Percentiles rank a stretch among this genome's conserved stretches.
Conservation (phyloP, 2,113 vertebrate species). For the Ctenomys sociabilis region DNA sequence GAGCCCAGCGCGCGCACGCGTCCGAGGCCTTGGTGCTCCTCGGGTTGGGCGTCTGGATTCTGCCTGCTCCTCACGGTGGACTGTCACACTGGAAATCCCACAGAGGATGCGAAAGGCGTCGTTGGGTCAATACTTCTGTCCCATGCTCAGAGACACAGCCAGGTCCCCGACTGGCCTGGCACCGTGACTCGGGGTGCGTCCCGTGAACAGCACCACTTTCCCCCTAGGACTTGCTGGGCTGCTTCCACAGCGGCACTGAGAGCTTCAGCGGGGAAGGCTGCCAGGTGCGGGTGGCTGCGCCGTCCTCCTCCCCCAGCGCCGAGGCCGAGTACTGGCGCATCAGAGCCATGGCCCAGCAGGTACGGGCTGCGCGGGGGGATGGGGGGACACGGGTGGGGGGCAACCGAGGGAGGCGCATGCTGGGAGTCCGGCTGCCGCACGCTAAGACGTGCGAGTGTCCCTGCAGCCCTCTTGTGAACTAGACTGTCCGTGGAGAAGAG, state of each 20-base stretch:
- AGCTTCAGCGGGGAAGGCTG: constrained; percentile 96
- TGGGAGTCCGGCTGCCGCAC: not conserved
- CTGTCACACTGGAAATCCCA: not conserved
- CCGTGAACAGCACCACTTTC: constrained; percentile 66
- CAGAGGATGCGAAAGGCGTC: not conserved
- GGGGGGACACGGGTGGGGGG: too few relatives aligned
- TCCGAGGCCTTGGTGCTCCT: fast-evolving
- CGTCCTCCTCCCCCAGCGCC: constrained; percentile 92
- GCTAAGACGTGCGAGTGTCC: not conserved
- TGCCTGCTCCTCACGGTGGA: not conserved
- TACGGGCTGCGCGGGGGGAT: constrained; percentile 74
- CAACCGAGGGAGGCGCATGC: not conserved
- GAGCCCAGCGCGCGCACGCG: fast-evolving
- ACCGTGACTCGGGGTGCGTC: fast-evolving
- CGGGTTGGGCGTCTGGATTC: fast-evolving
- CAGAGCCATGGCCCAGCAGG: constrained; percentile 98
- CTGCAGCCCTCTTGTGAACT: not conserved
- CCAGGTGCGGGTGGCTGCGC: constrained; percentile 97
- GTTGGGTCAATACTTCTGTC: not conserved
- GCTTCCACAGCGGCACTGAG: constrained; percentile 96
- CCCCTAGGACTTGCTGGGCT: constrained; percentile 94
- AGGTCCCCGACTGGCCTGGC: not conserved
- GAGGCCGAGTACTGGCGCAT: constrained; percentile 99
- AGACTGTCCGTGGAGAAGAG: not conserved
- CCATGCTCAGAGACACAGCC: not conserved